Base-by-base conservation (phyloP, 2,113 vertebrate species). In the Bubo scandiacus region DNA sequence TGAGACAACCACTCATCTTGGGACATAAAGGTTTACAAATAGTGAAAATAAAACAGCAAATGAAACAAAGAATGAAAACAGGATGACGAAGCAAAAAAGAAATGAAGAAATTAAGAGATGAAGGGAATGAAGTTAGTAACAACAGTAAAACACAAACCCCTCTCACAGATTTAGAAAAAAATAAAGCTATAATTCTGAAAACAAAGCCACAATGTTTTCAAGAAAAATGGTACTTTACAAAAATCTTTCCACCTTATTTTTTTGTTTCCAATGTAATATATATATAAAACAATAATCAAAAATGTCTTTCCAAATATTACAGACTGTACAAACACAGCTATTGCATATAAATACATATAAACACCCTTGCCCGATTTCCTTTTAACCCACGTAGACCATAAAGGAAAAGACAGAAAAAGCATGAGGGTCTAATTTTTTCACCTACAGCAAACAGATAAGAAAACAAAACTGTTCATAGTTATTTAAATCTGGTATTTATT, bases 1-100 rank as follows among this genome's bases (percentile, higher is more conserved):
- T 7, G 34, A 85, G 38, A 62, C 11, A 73, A 18, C 2, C 19
- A 15, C 2, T 5, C 18, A 58, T 29, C 32, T 36, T 22, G 40
- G 18, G 42, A 75, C 19, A 9, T 0, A 15, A 0, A 61, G 12
- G 6, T 21, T 84, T 30, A 57, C 10, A 78, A 40, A n/a, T 0
- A 66, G 19, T 40, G n/a, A 80, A 68, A 81, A 89, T 11, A 15
- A 71, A 70, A 68, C 38, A 57, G 8, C 5, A 68, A 80, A 26
- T 30, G 6, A 90, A 73, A 58, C 9, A 47, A 49, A 73, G n/a
- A 68, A 79, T 30, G 10, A 45, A 49, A 81, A 49, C 9, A 62
- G 14, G 27, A 42, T 61, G 32, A n/a, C 29, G 79, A 73, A 57
- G 10, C 15, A 70, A 80, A 61, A 45, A 70, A 32, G 10, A 63